A percentile compares a stretch with the other conserved stretches of the same genome.
Evolutionary conservation across 2,113 vertebrate genomes (phyloP).

Genomic region (Apus apus): DNA sequence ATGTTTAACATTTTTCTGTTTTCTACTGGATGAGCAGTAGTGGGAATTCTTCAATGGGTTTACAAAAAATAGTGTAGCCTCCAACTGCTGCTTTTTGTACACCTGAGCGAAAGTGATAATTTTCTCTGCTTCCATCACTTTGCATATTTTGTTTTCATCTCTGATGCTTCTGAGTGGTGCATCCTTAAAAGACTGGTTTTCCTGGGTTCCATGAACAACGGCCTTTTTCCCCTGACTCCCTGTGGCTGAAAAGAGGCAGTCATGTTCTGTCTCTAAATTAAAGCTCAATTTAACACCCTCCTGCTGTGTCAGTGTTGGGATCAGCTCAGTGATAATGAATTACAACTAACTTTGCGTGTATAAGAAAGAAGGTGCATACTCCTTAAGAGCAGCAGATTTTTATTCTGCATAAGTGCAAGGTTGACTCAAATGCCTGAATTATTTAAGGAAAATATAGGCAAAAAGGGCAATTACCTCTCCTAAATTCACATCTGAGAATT

Average conservation of each 20-base stretch:
- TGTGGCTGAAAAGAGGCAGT: neutral
- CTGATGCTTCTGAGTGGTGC: neutral
- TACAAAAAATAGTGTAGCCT: neutral
- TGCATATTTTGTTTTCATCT: neutral
- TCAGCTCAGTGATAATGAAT: neutral
- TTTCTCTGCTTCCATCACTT: neutral
- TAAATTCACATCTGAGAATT: neutral
- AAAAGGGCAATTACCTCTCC: neutral
- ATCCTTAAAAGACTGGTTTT: neutral
- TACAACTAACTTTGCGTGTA: neutral
- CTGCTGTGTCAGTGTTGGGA: neutral
- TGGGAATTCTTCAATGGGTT: neutral
- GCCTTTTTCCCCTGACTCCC: neutral
- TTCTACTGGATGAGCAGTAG: neutral
- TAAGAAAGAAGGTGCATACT: neutral
- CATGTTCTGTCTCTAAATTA: neutral
- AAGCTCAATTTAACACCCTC: neutral
- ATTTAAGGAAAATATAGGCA: neutral
- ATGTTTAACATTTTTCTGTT: neutral
- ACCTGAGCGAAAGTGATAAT: neutral
- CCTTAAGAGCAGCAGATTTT: neutral
- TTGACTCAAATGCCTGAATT: neutral
- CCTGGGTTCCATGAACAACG: rapidly evolving
- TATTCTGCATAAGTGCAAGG: neutral
- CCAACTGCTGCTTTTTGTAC: neutral